Evolutionary conservation across 2,888 invertebrate genomes (phyloP).

Genomic region (Hydraecia micacea): DNA sequence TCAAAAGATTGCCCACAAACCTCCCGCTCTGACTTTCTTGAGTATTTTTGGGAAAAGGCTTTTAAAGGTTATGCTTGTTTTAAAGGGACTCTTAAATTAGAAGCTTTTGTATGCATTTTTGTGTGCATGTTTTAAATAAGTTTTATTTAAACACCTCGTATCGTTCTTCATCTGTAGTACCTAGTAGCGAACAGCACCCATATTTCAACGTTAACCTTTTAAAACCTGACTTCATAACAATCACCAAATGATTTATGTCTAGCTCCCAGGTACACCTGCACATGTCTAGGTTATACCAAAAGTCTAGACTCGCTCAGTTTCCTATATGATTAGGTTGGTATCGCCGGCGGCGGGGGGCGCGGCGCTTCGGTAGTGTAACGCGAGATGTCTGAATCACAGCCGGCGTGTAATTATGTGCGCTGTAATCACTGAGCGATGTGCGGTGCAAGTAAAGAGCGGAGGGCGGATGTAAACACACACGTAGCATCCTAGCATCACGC

Average conservation of each 20-base stretch:
- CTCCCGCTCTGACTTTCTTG: too few species aligned
- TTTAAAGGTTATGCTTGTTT: too few species aligned
- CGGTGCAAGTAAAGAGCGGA: slow-evolving; percentile 2
- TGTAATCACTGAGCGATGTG: neutral
- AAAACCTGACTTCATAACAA: neutral
- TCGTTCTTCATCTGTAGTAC: neutral
- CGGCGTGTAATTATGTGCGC: slow-evolving; percentile 32
- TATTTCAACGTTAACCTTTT: neutral
- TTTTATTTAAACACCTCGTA: neutral
- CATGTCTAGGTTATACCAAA: slow-evolving; percentile 1
- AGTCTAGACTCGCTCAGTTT: slow-evolving; percentile 32
- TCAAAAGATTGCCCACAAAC: too few species aligned
- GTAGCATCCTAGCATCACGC: too few species aligned
- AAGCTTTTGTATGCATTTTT: neutral
- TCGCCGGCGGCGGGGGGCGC: too few species aligned
- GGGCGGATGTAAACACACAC: neutral
- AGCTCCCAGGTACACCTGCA: neutral
- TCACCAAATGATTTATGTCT: slow-evolving; percentile 12
- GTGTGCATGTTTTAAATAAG: too few species aligned
- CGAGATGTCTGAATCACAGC: slow-evolving; percentile 40
- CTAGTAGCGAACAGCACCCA: neutral
- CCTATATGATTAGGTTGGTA: slow-evolving; percentile 44
- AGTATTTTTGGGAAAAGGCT: neutral
- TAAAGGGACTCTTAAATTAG: too few species aligned
- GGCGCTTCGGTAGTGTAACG: slow-evolving; percentile 39